Evolutionary conservation across 2,797 vertebrate genomes (phyloP).

Genomic region (Pampus argenteus): DNA sequence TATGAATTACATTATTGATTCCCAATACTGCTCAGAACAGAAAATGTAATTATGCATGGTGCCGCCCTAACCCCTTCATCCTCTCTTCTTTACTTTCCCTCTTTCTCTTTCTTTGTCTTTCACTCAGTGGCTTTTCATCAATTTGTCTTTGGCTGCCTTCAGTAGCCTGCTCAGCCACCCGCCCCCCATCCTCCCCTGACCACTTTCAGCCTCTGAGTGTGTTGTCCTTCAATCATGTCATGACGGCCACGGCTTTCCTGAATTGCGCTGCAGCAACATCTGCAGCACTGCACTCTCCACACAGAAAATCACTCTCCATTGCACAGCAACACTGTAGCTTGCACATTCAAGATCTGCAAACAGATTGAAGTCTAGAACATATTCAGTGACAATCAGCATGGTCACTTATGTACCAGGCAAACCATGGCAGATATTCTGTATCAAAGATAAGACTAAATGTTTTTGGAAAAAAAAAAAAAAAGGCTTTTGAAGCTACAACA

Average conservation of each 20-base stretch:
- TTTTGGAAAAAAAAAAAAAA: no score
- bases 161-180: slow-evolving; percentile 23
- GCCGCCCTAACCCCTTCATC: slow-evolving; percentile 71
- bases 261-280: slow-evolving; percentile 33
- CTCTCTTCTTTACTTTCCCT: slow-evolving; percentile 39
- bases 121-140: slow-evolving; percentile 47
- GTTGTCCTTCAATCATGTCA: slow-evolving; percentile 55
- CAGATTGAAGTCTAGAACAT: no score
- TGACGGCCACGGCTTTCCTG: slow-evolving; percentile 4
- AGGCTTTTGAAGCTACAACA: no score
- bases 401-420: no score
- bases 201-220: slow-evolving; percentile 34
- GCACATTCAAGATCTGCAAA: no score
- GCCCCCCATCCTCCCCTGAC: slow-evolving; percentile 12
- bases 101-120: slow-evolving; percentile 47
- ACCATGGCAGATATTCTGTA: no score
- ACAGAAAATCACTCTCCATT: not conserved
- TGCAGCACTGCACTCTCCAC: not conserved
- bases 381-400: no score
- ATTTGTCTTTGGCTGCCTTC: slow-evolving; percentile 51
- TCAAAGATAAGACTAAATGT: no score
- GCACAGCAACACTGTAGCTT: no score
- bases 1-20: slow-evolving; percentile 93
- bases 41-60: slow-evolving; percentile 94
- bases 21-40: slow-evolving; percentile 88